Evolutionary conservation across 1,140 invertebrate species (phyloP), one percentile per base, ranked within the genome.

Genomic region (Heliconius hewitsoni): DNA sequence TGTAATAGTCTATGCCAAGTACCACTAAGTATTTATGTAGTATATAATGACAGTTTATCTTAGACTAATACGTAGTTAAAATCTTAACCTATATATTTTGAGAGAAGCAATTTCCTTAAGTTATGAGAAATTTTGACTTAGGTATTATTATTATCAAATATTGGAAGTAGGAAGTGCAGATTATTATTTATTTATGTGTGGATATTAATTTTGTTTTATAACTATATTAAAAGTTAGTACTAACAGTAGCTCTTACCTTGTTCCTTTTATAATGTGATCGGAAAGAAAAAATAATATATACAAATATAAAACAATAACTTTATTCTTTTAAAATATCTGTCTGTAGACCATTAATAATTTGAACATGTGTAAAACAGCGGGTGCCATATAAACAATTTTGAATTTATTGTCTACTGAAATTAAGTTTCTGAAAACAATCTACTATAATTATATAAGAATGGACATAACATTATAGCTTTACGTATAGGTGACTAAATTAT

Each of bases 271-370:
- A 52, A 52, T 18, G 18, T 52, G 50, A 19, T 52, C 18, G 8
- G 50, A 5, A 6, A 52, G 18, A 19, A 52, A 19, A 52, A 46
- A 16, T 4, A 16, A 16, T 46, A 16, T 46, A 46, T 16, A 46
- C 13, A 16, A 16, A 16, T 16, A 46, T 46, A 55, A 55, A n/a
- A 55, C 19, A 55, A 55, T 5, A 19, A 55, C 52, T 0, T 55
- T n/a, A 18, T 55, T 55, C 16, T n/a, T 55, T 18, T n/a, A 6
- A 55, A 19, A 55, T n/a, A 55, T 55, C 52, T 23, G 23, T 11
- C 57, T 60, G 23, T 60, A 60, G 57, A 23, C 0, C 23, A 76
- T 80, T 76, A 80, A 60, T 70, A 73, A 37, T 23, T 78, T 66
- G 27, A 73, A 42, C 52, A 55, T 55, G 50, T 78, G n/a, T 34